Evolutionary conservation across 2,113 vertebrate genomes (phyloP).

Genomic region (Lycaon pictus): DNA sequence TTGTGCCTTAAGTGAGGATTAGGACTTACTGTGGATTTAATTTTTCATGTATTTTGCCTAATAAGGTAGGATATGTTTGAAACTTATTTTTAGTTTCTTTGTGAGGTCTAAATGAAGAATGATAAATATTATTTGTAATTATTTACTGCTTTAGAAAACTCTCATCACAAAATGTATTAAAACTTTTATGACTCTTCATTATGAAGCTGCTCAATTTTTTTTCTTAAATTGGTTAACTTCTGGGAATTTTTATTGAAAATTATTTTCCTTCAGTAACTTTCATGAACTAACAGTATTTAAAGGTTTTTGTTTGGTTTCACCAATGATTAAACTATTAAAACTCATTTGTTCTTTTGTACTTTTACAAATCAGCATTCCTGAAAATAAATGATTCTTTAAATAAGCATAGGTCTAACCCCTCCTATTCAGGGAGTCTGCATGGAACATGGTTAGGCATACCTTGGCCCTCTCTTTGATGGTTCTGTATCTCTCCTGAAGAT

Average conservation of each 20-base stretch:
- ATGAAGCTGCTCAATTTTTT: neutral
- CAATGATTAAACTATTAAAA: neutral
- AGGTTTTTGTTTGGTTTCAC: neutral
- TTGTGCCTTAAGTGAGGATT: neutral
- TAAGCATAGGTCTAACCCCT: no score
- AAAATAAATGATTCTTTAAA: neutral
- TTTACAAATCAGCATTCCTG: neutral
- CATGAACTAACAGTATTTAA: neutral
- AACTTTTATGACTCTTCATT: neutral
- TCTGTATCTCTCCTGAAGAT: conserved; percentile 93
- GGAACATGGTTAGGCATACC: conserved; percentile 86
- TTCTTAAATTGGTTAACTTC: neutral
- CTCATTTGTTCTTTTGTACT: neutral
- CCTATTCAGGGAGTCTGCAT: accelerated
- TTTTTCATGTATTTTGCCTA: neutral
- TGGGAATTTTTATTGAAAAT: neutral
- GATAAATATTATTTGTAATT: neutral
- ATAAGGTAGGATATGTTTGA: neutral
- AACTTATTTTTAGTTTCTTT: conserved; percentile 3
- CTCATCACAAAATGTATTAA: neutral
- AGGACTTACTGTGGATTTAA: neutral
- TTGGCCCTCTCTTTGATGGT: conserved; percentile 92
- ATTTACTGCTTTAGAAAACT: neutral
- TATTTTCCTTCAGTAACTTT: neutral
- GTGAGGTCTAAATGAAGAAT: neutral